phyloP scores from a whole-genome alignment of 2,888 invertebrate genomes.

The Lymantria dispar region DNA sequence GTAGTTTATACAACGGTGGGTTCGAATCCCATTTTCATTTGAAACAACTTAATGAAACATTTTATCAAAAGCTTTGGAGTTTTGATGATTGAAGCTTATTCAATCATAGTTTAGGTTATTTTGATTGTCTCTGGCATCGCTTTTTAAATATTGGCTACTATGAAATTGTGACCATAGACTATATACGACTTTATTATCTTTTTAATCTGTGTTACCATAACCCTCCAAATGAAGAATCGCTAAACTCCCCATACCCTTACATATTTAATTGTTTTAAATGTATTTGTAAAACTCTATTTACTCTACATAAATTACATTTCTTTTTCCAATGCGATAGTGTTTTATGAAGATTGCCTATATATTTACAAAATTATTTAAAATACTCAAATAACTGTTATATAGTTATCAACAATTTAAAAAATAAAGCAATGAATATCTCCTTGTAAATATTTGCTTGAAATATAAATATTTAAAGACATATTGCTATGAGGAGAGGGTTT shows the following conservation, averaged over 20 bases:
- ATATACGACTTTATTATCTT: not conserved
- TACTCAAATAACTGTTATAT: not conserved
- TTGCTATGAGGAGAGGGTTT: not conserved
- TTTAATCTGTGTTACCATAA: not conserved
- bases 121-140: too few species aligned
- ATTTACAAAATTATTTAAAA: not conserved
- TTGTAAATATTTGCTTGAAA: not conserved
- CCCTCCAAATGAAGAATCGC: not conserved
- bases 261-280: not conserved
- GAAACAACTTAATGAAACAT: not conserved
- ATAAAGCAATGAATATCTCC: too few species aligned
- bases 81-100: too few species aligned
- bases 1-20: not conserved
- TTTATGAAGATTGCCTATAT: slow-evolving; percentile 16
- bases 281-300: not conserved
- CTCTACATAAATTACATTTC: slow-evolving; percentile 13
- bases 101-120: not conserved
- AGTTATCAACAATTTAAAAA: too few species aligned
- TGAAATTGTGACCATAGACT: not conserved
- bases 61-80: not conserved
- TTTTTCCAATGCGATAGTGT: slow-evolving; percentile 29
- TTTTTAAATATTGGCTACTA: too few species aligned
- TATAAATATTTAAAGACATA: not conserved
- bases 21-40: slow-evolving; percentile 6
- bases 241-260: not conserved